Conservation (phyloP, 2,797 vertebrate species). For the Falco biarmicus region DNA sequence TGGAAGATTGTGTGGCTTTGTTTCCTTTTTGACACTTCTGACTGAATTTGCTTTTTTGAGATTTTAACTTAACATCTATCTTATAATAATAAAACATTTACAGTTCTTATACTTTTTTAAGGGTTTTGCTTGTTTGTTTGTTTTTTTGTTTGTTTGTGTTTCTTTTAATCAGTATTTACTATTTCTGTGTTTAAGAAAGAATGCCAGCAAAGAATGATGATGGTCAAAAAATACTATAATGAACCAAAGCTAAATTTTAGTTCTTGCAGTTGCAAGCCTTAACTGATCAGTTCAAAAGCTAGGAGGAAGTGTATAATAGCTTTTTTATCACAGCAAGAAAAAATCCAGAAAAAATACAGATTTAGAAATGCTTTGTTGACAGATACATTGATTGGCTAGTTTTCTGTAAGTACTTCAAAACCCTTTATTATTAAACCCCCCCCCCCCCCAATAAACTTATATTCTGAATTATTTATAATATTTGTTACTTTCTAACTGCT, state of each 20-base stretch:
- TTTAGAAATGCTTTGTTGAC: neutral
- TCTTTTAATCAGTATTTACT: neutral
- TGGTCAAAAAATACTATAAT: neutral
- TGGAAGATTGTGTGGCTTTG: neutral
- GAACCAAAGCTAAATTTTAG: neutral
- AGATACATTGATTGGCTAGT: neutral
- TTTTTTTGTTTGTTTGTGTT: no score
- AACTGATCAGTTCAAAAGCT: neutral
- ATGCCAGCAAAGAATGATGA: neutral
- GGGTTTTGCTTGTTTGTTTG: no score
- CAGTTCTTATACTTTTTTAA: neutral
- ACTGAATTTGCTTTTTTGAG: neutral
- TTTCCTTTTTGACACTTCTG: neutral
- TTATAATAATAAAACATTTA: neutral
- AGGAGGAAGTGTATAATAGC: neutral
- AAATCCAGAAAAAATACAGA: neutral
- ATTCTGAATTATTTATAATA: neutral
- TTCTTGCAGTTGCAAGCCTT: neutral
- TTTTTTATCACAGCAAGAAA: neutral
- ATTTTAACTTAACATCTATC: neutral
- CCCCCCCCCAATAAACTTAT: rapidly evolving
- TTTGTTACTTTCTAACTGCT: neutral
- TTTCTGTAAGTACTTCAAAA: neutral
- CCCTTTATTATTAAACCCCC: neutral
- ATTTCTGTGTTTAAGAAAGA: neutral